phyloP scores from a whole-genome alignment of 1,140 invertebrate species.

The Acromyrmex charruanus region DNA sequence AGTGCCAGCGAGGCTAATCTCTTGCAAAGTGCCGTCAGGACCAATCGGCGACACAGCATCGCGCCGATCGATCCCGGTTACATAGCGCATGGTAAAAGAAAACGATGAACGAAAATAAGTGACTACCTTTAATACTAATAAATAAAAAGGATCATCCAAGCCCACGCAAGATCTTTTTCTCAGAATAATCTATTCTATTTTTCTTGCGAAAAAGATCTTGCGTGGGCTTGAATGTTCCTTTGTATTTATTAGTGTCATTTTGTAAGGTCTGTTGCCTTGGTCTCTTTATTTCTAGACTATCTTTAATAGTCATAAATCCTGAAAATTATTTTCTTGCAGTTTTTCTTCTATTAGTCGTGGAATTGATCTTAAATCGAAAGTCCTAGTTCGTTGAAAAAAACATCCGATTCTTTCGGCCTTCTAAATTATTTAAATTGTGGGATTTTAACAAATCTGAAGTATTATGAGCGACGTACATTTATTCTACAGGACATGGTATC shows the following conservation, averaged over 20 bases:
- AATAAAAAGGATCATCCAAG: no score
- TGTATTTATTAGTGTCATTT: no score
- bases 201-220: no score
- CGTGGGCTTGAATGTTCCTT: no score
- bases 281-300: background rate
- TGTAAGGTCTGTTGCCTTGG: no score
- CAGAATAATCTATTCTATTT: no score
- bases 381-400: background rate
- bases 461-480: background rate
- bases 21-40: constrained; percentile 85
- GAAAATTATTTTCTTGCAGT: background rate
- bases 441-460: background rate
- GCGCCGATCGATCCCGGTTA: constrained; percentile 88
- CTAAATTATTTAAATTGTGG: background rate
- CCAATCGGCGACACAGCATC: constrained; percentile 89
- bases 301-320: background rate
- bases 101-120: background rate
- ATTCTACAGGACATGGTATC: constrained; percentile 75
- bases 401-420: background rate
- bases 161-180: no score
- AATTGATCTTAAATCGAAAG: background rate
- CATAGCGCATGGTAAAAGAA: constrained; percentile 54
- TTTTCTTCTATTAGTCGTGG: background rate
- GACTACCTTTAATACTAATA: no score
- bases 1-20: constrained; percentile 93